Base-by-base conservation (phyloP, 2,113 vertebrate genomes). In the Bujurquina vittata region DNA sequence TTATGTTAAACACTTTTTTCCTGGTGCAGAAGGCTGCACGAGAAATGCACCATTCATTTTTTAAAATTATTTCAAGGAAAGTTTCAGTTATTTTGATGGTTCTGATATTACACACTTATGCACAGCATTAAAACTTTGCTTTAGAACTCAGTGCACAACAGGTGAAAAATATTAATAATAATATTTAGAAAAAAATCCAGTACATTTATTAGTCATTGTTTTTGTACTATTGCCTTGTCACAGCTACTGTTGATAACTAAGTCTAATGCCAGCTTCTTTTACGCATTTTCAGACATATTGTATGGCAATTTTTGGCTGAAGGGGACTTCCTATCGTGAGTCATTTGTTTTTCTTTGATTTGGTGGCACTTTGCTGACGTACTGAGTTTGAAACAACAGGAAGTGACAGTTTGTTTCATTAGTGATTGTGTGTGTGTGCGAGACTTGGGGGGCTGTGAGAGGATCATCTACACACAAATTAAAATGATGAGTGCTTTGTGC, bases 101-200 rank as follows among this genome's bases (percentile, higher is more conserved):
- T 46, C 43, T 69, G 10, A 52, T 52, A 26, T 29, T 57, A 26
- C 63, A 80, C 67, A 56, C 55, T 17, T 37, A 7, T 76, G 52
- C 55, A 22, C 37, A 23, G 26, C 7, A 31, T 40, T 11, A 14
- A 63, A 89, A 54, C 80, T 87, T 89, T 82, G 55, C 43, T 62
- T 61, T 10, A 7, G n/a, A 60, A 20, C 11, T 57, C 52, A 4
- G 18, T 20, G 17, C n/a, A n/a, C 65, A 69, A 43, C 40, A 49
- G 43, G 3, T 46, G 37, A 69, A 69, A 46, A 20, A 29, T 5
- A 52, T 49, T 10, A 69, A 49, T 7, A 26, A 26, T 26, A 26
- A 26, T 26, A 26, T 69, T 7, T 35, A 9, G 9, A 69, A 49
- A 46, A 22, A 26, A 49, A 69, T 7, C 17, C 7, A 52, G 17